Conservation (phyloP, 2,888 invertebrate species). For the Hermaeophaga mercurialis region DNA sequence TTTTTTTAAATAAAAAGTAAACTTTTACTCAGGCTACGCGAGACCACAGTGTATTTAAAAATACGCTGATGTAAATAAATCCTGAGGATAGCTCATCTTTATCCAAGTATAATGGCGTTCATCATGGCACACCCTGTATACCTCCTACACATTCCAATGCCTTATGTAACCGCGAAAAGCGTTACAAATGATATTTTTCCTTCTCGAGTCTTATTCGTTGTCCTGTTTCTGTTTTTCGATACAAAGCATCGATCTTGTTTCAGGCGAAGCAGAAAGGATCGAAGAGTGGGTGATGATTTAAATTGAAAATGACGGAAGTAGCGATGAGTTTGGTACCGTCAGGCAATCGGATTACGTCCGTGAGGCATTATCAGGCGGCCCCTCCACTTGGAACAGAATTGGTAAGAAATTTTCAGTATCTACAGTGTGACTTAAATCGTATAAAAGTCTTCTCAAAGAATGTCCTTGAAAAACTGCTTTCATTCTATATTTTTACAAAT, state of each 20-base stretch:
- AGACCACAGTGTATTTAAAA: no score
- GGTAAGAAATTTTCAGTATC: no score
- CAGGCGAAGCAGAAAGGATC: slow-evolving; percentile 21
- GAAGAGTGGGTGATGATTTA: slow-evolving; percentile 33
- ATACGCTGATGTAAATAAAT: no score
- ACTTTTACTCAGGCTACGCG: no score
- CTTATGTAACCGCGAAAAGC: slow-evolving; percentile 10
- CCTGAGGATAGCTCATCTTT: no score
- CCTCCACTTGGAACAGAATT: slow-evolving; percentile 56
- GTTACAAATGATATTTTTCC: slow-evolving; percentile 2
- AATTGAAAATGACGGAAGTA: slow-evolving; percentile 53
- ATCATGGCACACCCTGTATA: no score
- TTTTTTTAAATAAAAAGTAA: no score
- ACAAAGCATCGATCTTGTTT: slow-evolving; percentile 7
- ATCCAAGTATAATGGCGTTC: no score
- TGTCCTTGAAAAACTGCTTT: no score
- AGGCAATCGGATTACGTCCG: slow-evolving; percentile 61
- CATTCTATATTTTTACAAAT: no score
- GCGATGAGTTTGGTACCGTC: slow-evolving; percentile 55
- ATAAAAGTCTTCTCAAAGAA: no score
- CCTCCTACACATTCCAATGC: slow-evolving; percentile 5
- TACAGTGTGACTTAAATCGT: no score
- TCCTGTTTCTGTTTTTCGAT: background rate
- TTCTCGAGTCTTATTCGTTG: background rate
- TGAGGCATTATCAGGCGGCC: slow-evolving; percentile 57